phyloP scores from a whole-genome alignment of 2,797 vertebrate genomes.

The Octomys mimax region DNA sequence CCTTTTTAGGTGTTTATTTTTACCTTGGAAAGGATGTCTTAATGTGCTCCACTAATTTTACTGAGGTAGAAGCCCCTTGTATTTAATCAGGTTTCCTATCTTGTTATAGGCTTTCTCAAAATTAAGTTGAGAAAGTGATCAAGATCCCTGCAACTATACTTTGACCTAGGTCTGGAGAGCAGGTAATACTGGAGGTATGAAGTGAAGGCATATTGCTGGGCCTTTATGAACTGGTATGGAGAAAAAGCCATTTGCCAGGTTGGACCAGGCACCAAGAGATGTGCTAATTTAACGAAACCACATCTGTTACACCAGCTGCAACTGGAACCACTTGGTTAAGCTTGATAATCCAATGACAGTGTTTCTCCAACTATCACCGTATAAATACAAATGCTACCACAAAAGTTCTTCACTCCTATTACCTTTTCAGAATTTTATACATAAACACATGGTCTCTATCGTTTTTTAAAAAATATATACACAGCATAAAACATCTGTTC shows the following conservation, averaged over 20 bases:
- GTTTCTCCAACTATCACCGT: neutral
- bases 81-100: neutral
- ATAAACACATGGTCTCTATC: neutral
- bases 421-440: neutral
- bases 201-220: neutral
- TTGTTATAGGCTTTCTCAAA: neutral
- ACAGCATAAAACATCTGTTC: neutral
- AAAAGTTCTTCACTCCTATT: neutral
- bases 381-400: neutral
- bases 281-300: neutral
- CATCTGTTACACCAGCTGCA: neutral
- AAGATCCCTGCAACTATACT: neutral
- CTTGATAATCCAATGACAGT: neutral
- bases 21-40: neutral
- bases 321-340: neutral
- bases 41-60: neutral
- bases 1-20: neutral
- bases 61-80: neutral
- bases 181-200: neutral
- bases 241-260: neutral
- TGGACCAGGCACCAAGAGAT: neutral
- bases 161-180: neutral
- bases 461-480: neutral
- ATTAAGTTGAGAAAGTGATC: neutral
- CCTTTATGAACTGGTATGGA: neutral